Evolutionary conservation across 2,888 invertebrate species (phyloP), one percentile per base, ranked within the genome.

Genomic region (Cactoblastis cactorum): DNA sequence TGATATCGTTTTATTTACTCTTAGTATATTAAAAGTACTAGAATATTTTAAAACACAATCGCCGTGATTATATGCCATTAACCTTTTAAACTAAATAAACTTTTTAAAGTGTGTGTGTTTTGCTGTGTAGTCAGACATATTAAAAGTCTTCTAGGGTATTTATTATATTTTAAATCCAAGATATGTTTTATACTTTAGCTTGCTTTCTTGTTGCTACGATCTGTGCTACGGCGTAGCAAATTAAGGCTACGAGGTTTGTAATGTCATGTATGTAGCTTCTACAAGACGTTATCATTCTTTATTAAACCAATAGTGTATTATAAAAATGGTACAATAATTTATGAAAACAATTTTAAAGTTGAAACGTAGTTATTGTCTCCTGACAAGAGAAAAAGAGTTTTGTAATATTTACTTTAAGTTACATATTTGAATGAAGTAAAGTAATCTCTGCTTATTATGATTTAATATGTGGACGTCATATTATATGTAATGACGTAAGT

Each of bases 21-120:
- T 82, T 82, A 81, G 61, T 69, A n/a, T 22, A 71, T 66, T 67
- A 65, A 67, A 68, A 65, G 56, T 63, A 59, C 67, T 73, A 68
- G 59, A 57, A 56, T 62, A 59, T 64, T 52, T 69, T 72, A 74
- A 76, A 76, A 72, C 77, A 77, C 77, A 73, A n/a, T 72, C 74
- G 55, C 58, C 52, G 33, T 45, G 39, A 28, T 28, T 15, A 17
- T 2, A 6, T 34, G n/a, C n/a, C n/a, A 22, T 22, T 22, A 22
- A 6, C 22, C 3, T 22, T 4, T 22, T 22, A 22, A 22, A 4
- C 3, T 22, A 6, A 22, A 22, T 22, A 22, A 22, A 22, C 3
- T 4, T 22, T 4, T 22, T 3, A 22, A 22, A 22, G 3, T 22
- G n/a, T n/a, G n/a, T n/a, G 3, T 22, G n/a, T n/a, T n/a, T n/a